phyloP scores from a whole-genome alignment of 2,797 vertebrate genomes.

The Crenichthys baileyi region DNA sequence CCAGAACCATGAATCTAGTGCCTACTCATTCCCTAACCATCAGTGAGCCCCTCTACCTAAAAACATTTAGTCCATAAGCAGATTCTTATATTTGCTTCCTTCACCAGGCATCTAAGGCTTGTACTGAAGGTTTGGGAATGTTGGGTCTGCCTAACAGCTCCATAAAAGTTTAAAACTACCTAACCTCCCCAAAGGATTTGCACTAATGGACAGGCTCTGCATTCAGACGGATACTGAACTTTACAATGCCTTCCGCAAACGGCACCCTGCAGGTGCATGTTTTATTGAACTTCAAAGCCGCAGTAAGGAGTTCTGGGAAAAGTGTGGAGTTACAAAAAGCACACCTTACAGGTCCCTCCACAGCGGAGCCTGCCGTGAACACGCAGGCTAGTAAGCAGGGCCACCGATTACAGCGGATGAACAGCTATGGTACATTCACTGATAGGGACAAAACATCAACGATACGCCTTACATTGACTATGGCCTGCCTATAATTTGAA shows the following conservation, averaged over 20 bases:
- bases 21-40: neutral
- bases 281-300: no score
- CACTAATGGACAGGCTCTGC: neutral
- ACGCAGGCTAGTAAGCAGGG: no score
- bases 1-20: neutral
- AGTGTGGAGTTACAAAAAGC: no score
- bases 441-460: no score
- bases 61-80: neutral
- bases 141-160: neutral
- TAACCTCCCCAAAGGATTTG: neutral
- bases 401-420: no score
- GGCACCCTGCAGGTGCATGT: neutral
- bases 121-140: neutral
- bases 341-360: no score
- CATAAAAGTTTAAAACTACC: neutral
- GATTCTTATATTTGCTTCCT: neutral
- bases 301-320: no score
- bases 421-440: no score
- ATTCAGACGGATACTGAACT: neutral
- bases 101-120: neutral
- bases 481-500: no score
- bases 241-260: neutral
- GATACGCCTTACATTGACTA: no score
- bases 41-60: neutral
- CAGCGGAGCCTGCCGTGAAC: no score